Percentiles rank a stretch among this genome's conserved stretches.
Evolutionary conservation across 2,113 vertebrate species (phyloP).

Genomic region (Ctenomys sociabilis): DNA sequence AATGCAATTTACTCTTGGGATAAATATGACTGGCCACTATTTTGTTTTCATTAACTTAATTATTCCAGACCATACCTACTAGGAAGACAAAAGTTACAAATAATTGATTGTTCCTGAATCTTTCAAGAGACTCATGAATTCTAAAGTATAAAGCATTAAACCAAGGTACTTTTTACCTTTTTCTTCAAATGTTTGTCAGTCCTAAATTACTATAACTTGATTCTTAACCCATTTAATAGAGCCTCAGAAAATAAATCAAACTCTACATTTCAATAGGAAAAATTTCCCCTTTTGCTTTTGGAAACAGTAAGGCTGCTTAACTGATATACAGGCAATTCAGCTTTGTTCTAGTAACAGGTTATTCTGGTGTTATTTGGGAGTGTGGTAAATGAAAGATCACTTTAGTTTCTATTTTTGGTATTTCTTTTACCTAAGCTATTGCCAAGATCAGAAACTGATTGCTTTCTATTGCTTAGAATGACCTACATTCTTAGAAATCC

Average conservation of each 20-base stretch:
- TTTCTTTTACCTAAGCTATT: not conserved
- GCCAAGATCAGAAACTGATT: conserved; percentile 16
- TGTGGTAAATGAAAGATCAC: not conserved
- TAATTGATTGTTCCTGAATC: not conserved
- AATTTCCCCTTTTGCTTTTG: not conserved
- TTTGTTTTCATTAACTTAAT: conserved; percentile 24
- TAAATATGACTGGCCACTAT: not conserved
- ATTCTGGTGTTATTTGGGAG: not conserved
- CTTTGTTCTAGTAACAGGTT: conserved; percentile 18
- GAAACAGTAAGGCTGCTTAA: not conserved
- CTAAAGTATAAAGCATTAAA: not conserved
- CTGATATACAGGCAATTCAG: not conserved
- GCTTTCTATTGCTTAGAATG: conserved; percentile 7
- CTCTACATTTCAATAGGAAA: not conserved
- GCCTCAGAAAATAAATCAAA: not conserved
- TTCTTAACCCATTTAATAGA: not conserved
- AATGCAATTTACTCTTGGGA: not conserved
- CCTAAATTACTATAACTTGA: not conserved
- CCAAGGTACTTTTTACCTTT: not conserved
- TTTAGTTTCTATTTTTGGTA: not conserved
- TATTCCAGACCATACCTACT: conserved; percentile 13
- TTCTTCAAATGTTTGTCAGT: not conserved
- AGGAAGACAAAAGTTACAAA: not conserved
- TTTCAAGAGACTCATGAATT: not conserved
- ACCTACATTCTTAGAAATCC: conserved; percentile 35